These are phyloP conservation scores for Petrophora chlorosata DNA, from an alignment of 2,888 invertebrate genomes.

Conservation along the genomic window DNA sequence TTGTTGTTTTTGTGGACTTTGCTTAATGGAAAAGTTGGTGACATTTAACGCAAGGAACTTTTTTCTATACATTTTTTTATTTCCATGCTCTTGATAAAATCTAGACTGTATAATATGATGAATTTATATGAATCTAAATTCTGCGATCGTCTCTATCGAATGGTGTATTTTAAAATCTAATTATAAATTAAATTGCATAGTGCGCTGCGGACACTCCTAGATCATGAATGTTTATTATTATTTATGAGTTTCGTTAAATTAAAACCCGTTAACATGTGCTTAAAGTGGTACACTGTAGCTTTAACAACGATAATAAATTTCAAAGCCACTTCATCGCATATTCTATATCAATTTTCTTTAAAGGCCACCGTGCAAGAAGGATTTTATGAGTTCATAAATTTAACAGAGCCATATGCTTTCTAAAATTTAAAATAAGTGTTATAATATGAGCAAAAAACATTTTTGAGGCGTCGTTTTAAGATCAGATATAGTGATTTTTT, in stretches of 20 bases:
- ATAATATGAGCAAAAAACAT: neutral
- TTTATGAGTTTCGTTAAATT: no score
- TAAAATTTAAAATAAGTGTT: constrained; percentile 32
- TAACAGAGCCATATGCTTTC: constrained; percentile 39
- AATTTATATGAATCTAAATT: no score
- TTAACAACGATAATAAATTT: constrained; percentile 48
- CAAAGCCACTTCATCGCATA: constrained; percentile 39
- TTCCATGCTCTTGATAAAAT: no score
- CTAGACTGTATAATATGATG: no score
- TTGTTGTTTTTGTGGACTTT: constrained; percentile 9
- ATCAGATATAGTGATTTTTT: no score
- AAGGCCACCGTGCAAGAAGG: constrained; percentile 42
- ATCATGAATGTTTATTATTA: no score
- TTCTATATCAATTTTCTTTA: constrained; percentile 52
- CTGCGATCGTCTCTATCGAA: no score
- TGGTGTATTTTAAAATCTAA: no score
- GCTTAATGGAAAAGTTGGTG: neutral
- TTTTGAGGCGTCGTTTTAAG: neutral
- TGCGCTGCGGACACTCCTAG: no score
- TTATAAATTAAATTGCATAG: no score
- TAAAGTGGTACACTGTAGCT: constrained; percentile 34
- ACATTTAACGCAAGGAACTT: neutral
- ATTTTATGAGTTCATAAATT: constrained; percentile 52
- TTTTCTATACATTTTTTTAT: no score
- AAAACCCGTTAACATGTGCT: constrained; percentile 3